Base-by-base conservation (phyloP, 2,113 vertebrate genomes). In the Eclectus roratus region DNA sequence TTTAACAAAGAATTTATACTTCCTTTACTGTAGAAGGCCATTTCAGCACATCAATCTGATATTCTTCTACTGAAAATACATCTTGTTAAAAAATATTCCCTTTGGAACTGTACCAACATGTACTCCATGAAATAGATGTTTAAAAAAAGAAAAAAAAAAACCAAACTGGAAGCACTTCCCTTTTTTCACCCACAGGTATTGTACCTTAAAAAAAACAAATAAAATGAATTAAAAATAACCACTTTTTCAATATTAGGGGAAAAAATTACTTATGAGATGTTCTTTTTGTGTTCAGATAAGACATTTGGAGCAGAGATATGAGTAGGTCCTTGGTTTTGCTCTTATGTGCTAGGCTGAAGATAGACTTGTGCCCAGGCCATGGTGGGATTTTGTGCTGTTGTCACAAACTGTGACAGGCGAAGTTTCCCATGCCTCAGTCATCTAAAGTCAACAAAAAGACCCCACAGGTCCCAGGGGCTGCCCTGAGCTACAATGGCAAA, bases 1-100 rank as follows among this genome's bases (percentile, higher is more conserved):
- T 83, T 82, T 91, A 89, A 82, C 81, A 83, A 94, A 73, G 43
- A 91, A 52, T 69, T 85, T 89, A 33, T 50, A 90, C 88, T 88
- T 93, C 43, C 85, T 50, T 80, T 68, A n/a, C n/a, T 53, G 71
- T 43, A 78, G 66, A 70, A 73, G 43, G 70, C 50, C 8, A 44
- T 18, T 80, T 58, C 1, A 1, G 58, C 77, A 89, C 3, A 0
- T 86, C 82, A 88, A 39, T 37, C n/a, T 86, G 77, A 78, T 61
- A 80, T 73, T 53, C 50, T 64, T 74, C 63, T 29, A 39, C 46
- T 50, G 49, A 72, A 94, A 89, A 88, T 8, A 49, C 33, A 50
- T 69, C 87, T 31, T 72, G 49, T 66, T 70, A 71, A 82, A 73
- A 93, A 94, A 91, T 49, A 85, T 9, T 41, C 41, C 46, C 49